phyloP scores from a whole-genome alignment of 2,113 vertebrate species.

The Urocynchramus pylzowi region DNA sequence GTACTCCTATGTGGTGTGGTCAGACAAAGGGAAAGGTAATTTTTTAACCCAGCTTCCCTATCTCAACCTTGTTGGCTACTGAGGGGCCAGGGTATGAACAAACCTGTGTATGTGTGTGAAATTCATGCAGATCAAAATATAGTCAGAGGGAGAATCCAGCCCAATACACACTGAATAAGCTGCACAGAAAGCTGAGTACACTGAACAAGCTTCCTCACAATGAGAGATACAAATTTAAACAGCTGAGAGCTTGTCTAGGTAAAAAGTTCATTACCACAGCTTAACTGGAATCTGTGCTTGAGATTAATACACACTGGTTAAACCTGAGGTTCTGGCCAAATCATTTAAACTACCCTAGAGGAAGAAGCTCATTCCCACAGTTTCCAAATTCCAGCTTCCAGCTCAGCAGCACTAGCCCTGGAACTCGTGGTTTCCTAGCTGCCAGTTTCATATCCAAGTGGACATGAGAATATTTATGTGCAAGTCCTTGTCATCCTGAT shows the following conservation, averaged over 20 bases:
- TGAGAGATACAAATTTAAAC: background rate
- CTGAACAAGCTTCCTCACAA: background rate
- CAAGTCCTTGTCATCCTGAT: background rate
- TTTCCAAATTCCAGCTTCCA: background rate
- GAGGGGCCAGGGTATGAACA: background rate
- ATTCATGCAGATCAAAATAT: background rate
- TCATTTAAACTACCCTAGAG: background rate
- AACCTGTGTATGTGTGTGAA: background rate
- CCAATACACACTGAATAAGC: background rate
- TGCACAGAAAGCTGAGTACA: background rate
- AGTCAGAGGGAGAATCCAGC: background rate
- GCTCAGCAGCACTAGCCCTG: background rate
- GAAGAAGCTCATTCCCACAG: background rate
- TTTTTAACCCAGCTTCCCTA: background rate
- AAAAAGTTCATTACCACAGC: background rate
- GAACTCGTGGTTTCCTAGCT: background rate
- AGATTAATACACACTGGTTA: background rate
- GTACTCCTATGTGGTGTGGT: fast-evolving
- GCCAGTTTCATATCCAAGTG: background rate
- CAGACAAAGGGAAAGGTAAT: background rate
- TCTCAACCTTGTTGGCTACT: background rate
- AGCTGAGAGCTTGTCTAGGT: background rate
- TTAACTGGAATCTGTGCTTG: background rate
- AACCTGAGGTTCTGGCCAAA: background rate
- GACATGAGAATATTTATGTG: background rate